A percentile compares a stretch with the other conserved stretches of the same genome.
These are phyloP conservation scores for Podotricha telesiphe DNA, from an alignment of 2,888 invertebrate species.

Conservation along the genomic window DNA sequence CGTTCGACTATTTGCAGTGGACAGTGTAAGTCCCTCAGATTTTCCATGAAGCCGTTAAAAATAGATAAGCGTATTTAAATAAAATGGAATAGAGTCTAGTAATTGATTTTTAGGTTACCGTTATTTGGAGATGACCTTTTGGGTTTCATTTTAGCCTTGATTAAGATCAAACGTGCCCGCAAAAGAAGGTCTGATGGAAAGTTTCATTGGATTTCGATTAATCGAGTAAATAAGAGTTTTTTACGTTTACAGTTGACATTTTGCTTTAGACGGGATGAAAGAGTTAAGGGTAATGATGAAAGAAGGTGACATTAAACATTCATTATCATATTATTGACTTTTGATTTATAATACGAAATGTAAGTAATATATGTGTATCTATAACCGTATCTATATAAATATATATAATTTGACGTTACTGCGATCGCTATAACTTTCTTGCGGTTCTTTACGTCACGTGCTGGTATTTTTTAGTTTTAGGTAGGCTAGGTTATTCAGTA, in stretches of 20 bases:
- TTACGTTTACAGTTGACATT: slow-evolving; percentile 50
- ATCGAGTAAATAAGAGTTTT: slow-evolving; percentile 36
- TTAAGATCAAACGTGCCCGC: slow-evolving; percentile 54
- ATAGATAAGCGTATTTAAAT: neutral
- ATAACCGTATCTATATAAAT: too few relatives aligned
- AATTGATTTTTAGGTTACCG: slow-evolving; percentile 10
- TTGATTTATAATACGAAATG: too few relatives aligned
- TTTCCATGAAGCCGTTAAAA: too few relatives aligned
- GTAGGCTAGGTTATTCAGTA: neutral
- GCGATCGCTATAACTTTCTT: too few relatives aligned
- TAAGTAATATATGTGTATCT: too few relatives aligned
- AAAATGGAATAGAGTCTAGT: neutral
- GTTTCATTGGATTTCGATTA: slow-evolving; percentile 47
- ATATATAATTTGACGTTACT: too few relatives aligned
- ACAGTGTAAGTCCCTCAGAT: too few relatives aligned
- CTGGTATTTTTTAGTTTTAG: neutral
- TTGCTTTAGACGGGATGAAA: slow-evolving; percentile 42
- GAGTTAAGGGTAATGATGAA: slow-evolving; percentile 1
- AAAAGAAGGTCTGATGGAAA: slow-evolving; percentile 54
- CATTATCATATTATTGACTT: too few relatives aligned
- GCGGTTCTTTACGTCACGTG: neutral
- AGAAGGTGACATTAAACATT: neutral
- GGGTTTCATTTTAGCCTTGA: slow-evolving; percentile 53
- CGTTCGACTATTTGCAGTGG: too few relatives aligned
- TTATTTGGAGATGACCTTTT: slow-evolving; percentile 55